These are phyloP conservation scores for Takifugu rubripes DNA, from an alignment of 2,797 vertebrate species.

Conservation along the genomic window DNA sequence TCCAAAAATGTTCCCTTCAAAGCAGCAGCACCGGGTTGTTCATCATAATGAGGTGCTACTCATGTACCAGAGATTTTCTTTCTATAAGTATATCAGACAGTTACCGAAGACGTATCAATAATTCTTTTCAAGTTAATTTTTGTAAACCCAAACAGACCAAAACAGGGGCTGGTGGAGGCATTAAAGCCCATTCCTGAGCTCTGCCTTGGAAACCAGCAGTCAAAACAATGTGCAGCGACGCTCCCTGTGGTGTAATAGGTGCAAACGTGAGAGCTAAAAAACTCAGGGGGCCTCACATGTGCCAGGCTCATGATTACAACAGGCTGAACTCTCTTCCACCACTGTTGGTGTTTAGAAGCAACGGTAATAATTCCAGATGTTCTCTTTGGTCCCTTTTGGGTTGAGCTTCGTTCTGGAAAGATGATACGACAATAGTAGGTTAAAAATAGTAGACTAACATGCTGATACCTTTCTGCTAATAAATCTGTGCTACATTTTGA, in stretches of 20 bases:
- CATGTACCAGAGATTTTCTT: not conserved
- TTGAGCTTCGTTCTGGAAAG: not conserved
- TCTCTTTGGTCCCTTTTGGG: not conserved
- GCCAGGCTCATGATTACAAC: not conserved
- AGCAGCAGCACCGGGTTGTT: not conserved
- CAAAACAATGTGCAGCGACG: not conserved
- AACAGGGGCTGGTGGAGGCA: not conserved
- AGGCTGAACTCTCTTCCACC: too few relatives aligned
- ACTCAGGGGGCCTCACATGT: not conserved
- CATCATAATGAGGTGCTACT: not conserved
- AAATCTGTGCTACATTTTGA: slow-evolving; percentile 13
- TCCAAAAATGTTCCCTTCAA: too few relatives aligned
- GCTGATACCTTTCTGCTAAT: not conserved
- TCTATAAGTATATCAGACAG: not conserved
- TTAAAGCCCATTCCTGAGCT: not conserved
- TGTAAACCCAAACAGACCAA: not conserved
- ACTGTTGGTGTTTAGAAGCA: not conserved
- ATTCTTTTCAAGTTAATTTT: not conserved
- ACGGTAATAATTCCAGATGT: not conserved
- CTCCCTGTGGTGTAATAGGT: not conserved
- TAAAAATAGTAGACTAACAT: not conserved
- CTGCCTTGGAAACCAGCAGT: slow-evolving; percentile 1
- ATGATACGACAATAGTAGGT: not conserved
- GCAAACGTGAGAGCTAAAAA: not conserved
- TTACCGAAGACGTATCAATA: not conserved